Conservation (phyloP, 2,888 invertebrate genomes). For the Scotopteryx bipunctaria region DNA sequence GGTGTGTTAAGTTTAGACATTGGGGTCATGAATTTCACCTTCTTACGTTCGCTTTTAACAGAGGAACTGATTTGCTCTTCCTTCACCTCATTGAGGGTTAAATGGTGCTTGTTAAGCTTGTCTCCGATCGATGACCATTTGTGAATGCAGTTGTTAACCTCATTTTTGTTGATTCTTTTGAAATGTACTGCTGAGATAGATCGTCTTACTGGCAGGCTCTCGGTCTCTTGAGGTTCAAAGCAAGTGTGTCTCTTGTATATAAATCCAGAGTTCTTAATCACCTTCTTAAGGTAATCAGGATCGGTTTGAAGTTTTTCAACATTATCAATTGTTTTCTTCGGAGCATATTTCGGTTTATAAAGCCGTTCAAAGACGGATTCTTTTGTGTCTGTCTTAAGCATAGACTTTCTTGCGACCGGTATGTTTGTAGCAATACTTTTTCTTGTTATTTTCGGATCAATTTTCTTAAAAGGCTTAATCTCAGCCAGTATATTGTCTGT, state of each 20-base stretch:
- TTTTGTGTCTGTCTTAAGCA: slow-evolving; percentile 40
- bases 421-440: slow-evolving; percentile 41
- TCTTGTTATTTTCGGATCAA: slow-evolving; percentile 22
- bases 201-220: slow-evolving; percentile 43
- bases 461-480: slow-evolving; percentile 16
- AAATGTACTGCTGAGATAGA: slow-evolving; percentile 79
- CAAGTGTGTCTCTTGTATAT: slow-evolving; percentile 58
- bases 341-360: slow-evolving; percentile 61
- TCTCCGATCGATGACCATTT: slow-evolving; percentile 74
- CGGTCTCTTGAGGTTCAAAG: slow-evolving; percentile 48
- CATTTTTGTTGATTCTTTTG: slow-evolving; percentile 62
- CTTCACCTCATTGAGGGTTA: slow-evolving; percentile 58
- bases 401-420: slow-evolving; percentile 42
- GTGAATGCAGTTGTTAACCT: slow-evolving; percentile 64
- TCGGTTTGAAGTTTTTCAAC: slow-evolving; percentile 55
- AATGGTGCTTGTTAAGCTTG: slow-evolving; percentile 58
- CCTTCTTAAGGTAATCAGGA: slow-evolving; percentile 56
- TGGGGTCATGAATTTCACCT: slow-evolving; percentile 70
- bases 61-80: slow-evolving; percentile 62
- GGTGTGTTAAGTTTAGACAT: slow-evolving; percentile 64
- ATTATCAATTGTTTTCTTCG: slow-evolving; percentile 42
- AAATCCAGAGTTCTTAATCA: slow-evolving; percentile 50
- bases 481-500: slow-evolving; percentile 22
- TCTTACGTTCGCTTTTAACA: slow-evolving; percentile 71
- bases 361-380: slow-evolving; percentile 71